These are phyloP conservation scores for Ennomos fuscantarius DNA, from an alignment of 2,888 invertebrate species.

Conservation along the genomic window DNA sequence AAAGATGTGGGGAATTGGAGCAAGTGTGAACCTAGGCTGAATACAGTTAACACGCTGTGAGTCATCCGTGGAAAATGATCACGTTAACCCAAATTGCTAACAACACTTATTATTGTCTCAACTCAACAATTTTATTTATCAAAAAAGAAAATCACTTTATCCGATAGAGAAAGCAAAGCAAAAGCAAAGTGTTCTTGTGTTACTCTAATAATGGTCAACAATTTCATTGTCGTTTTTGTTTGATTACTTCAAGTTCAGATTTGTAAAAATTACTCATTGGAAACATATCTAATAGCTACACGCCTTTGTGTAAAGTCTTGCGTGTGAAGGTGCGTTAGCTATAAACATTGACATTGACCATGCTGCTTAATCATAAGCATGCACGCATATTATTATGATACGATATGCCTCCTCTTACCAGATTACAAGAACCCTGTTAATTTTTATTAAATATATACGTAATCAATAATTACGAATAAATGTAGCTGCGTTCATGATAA, in stretches of 20 bases:
- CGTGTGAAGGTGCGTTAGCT: constrained; percentile 42
- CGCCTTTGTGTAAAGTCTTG: constrained; percentile 53
- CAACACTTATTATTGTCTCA: constrained; percentile 59
- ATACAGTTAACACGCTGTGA: constrained; percentile 67
- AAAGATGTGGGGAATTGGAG: constrained; percentile 76
- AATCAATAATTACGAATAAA: constrained; percentile 46
- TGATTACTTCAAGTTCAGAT: constrained; percentile 9
- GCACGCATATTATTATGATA: constrained; percentile 27
- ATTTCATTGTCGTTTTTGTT: constrained; percentile 47
- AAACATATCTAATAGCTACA: constrained; percentile 24
- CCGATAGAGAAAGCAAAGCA: constrained; percentile 35
- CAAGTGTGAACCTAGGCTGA: constrained; percentile 66
- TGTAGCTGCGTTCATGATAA: constrained; percentile 56
- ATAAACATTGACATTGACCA: constrained; percentile 68
- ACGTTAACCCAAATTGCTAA: constrained; percentile 66
- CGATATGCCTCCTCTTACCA: constrained; percentile 31
- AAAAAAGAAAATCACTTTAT: constrained; percentile 49
- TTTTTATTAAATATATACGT: constrained; percentile 20
- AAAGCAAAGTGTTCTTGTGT: constrained; percentile 28
- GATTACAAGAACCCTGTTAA: constrained; percentile 19
- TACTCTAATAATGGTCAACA: constrained; percentile 24
- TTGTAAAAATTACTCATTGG: constrained; percentile 42
- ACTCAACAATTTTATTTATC: constrained; percentile 52
- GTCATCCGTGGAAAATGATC: constrained; percentile 66
- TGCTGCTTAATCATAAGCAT: constrained; percentile 39